phyloP scores from a whole-genome alignment of 2,888 invertebrate genomes.

The Koerneria pararmatus region DNA sequence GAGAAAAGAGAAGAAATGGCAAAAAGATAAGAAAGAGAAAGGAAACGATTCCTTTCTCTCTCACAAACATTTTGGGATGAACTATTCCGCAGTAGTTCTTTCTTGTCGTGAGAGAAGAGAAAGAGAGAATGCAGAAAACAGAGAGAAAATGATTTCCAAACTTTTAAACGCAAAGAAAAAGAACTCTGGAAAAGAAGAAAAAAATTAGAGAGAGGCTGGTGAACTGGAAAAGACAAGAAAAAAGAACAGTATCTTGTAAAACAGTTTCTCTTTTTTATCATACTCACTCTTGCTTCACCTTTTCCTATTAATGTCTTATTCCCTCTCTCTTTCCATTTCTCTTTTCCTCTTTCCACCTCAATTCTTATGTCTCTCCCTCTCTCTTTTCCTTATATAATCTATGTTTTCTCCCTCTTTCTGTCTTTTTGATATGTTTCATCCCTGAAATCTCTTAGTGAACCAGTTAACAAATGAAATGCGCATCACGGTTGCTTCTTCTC shows the following conservation, averaged over 20 bases:
- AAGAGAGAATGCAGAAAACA: neutral
- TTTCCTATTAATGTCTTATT: neutral
- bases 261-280: neutral
- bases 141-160: neutral
- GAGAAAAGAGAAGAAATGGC: conserved; percentile 8
- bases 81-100: neutral
- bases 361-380: too few relatives aligned
- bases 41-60: neutral
- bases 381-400: too few relatives aligned
- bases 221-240: neutral
- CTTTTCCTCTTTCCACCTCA: too few relatives aligned
- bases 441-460: too few relatives aligned
- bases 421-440: too few relatives aligned
- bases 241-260: neutral
- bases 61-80: too few relatives aligned
- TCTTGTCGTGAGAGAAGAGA: neutral
- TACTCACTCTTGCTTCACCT: conserved; percentile 13
- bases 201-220: conserved; percentile 6
- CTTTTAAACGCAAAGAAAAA: neutral
- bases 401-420: too few relatives aligned
- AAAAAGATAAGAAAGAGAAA: neutral
- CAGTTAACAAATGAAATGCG: too few relatives aligned
- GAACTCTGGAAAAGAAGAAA: conserved; percentile 8
- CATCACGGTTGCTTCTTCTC: too few relatives aligned
- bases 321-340: too few relatives aligned